Percentiles rank a stretch among this genome's conserved stretches.
These are phyloP conservation scores for Esox masquinongy DNA, from an alignment of 2,797 vertebrate genomes.

Conservation along the genomic window DNA sequence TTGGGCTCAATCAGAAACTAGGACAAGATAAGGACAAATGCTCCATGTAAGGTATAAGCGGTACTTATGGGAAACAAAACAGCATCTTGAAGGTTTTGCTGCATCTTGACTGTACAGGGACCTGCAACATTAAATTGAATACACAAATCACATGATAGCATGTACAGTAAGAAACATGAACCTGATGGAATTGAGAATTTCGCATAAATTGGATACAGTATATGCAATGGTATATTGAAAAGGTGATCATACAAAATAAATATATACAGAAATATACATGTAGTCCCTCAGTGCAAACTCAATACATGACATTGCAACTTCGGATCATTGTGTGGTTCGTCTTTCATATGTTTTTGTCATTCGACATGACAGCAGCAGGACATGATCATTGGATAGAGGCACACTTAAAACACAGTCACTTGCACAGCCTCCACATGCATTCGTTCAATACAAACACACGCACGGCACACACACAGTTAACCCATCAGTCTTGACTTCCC, in stretches of 20 bases:
- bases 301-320: background rate
- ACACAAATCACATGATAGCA: background rate
- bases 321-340: background rate
- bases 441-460: background rate
- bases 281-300: background rate
- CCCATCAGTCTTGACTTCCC: background rate
- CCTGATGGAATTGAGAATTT: background rate
- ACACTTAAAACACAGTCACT: background rate
- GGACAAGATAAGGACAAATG: too few relatives aligned
- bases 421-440: background rate
- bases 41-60: too few relatives aligned
- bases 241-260: background rate
- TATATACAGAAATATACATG: background rate
- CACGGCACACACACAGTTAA: background rate
- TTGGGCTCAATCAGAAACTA: too few relatives aligned
- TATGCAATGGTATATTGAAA: background rate
- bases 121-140: background rate
- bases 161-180: background rate
- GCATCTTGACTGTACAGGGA: background rate
- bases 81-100: background rate
- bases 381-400: background rate
- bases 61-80: background rate
- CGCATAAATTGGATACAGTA: background rate
- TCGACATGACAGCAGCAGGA: background rate
- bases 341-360: background rate